A percentile compares a stretch with the other conserved stretches of the same genome.
Evolutionary conservation across 2,113 vertebrate genomes (phyloP).

Genomic region (Cheirogaleus medius): DNA sequence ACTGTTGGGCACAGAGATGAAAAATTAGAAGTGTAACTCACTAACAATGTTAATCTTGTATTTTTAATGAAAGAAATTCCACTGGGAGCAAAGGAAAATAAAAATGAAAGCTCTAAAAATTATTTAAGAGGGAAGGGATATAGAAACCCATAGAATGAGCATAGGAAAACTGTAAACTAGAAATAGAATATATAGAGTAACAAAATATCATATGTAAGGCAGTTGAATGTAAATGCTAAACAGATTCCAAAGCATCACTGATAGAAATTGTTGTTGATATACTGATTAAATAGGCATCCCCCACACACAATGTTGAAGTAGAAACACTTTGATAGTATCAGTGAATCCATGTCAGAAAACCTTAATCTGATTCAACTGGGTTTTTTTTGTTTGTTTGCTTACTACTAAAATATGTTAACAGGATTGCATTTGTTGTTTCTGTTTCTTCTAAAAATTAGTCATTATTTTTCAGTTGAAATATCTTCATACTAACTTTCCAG

Average conservation of each 20-base stretch:
- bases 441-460: neutral
- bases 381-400: neutral
- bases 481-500: neutral
- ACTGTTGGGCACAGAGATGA: neutral
- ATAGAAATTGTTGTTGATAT: neutral
- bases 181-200: neutral
- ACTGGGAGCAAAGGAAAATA: neutral
- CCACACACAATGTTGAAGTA: neutral
- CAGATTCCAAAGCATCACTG: neutral
- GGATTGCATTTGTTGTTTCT: neutral
- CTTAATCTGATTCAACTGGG: neutral
- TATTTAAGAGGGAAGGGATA: neutral
- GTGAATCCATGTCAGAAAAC: neutral
- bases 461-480: neutral
- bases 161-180: neutral
- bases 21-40: neutral
- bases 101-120: conserved; percentile 1
- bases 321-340: neutral
- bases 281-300: neutral
- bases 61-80: conserved; percentile 47
- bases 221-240: neutral
- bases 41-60: neutral
- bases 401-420: neutral
- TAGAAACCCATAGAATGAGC: neutral
- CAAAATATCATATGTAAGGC: neutral